Conservation (phyloP, 2,113 vertebrate genomes). For the Pomatostomus ruficeps region DNA sequence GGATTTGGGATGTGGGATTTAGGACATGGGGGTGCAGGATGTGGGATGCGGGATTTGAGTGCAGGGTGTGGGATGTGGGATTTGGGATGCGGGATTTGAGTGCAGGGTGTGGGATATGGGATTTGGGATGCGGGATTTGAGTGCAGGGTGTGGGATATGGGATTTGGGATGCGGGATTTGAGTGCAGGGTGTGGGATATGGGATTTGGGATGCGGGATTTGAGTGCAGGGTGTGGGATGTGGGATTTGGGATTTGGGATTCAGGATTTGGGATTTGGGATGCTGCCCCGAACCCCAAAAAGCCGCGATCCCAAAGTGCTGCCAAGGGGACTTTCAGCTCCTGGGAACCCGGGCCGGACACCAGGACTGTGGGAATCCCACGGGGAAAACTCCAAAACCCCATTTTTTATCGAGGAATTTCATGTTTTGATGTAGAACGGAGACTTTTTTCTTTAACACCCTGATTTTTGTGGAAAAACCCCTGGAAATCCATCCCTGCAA, state of each 20-base stretch:
- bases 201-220: fast-evolving
- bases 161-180: fast-evolving
- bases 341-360: fast-evolving
- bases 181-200: fast-evolving
- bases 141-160: fast-evolving
- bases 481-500: not conserved
- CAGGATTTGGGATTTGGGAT: not conserved
- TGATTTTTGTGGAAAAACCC: not conserved
- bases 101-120: fast-evolving
- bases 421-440: not conserved
- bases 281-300: not conserved
- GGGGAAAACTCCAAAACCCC: not conserved
- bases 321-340: fast-evolving
- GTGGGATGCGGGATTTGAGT: fast-evolving
- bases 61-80: fast-evolving
- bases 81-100: fast-evolving
- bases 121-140: no score
- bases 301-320: fast-evolving
- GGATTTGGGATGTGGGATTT: not conserved
- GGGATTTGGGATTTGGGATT: fast-evolving
- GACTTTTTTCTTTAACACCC: not conserved
- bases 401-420: fast-evolving
- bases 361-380: not conserved
- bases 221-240: no score
- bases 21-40: no score